Percentiles rank a stretch among this genome's conserved stretches.
Evolutionary conservation across 2,888 invertebrate species (phyloP).

Genomic region (Cenopis cana): DNA sequence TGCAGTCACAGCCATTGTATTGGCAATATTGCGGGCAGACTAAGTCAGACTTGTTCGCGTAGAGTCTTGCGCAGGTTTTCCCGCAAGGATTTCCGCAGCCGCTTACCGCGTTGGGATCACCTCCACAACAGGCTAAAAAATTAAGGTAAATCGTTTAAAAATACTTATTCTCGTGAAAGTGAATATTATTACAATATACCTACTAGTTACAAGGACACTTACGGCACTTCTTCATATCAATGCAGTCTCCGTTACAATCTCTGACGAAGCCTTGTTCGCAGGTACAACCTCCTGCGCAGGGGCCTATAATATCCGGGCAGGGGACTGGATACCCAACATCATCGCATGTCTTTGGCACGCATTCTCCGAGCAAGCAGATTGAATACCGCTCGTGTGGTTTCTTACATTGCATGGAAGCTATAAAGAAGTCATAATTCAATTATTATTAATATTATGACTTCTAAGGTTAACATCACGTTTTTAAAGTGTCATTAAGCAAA

Average conservation of each 20-base stretch:
- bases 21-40: slow-evolving; percentile 26
- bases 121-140: slow-evolving; percentile 28
- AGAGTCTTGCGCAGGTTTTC: slow-evolving; percentile 18
- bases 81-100: slow-evolving; percentile 41
- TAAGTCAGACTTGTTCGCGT: slow-evolving; percentile 16
- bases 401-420: slow-evolving; percentile 11
- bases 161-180: too few species aligned
- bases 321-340: slow-evolving; percentile 24
- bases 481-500: neutral
- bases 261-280: slow-evolving; percentile 29
- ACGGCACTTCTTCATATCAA: slow-evolving; percentile 29
- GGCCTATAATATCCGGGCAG: slow-evolving; percentile 11
- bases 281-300: slow-evolving; percentile 35
- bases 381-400: slow-evolving; percentile 30
- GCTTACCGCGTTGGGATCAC: slow-evolving; percentile 19
- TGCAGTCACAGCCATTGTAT: slow-evolving; percentile 37
- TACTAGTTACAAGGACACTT: neutral
- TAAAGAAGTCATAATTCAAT: too few species aligned
- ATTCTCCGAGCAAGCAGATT: slow-evolving; percentile 22
- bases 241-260: slow-evolving; percentile 17
- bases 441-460: too few species aligned
- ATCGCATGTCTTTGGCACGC: slow-evolving; percentile 33
- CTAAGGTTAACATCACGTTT: too few species aligned
- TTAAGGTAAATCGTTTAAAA: too few species aligned
- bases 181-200: too few species aligned